Evolutionary conservation across 2,888 invertebrate species (phyloP).

Genomic region (Gisinianus flammeolus): DNA sequence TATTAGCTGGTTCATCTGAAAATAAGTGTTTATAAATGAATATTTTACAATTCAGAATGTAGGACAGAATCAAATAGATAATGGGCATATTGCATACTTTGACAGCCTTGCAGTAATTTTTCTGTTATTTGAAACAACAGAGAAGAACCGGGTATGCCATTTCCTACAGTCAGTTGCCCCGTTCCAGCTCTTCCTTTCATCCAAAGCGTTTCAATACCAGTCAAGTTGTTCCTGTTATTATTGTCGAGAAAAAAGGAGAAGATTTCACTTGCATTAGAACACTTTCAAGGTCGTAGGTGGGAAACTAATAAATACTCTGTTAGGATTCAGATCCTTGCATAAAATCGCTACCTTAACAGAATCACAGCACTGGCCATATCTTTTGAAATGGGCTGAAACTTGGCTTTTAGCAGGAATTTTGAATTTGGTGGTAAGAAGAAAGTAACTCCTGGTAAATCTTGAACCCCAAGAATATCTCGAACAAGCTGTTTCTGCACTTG

Average conservation of each 20-base stretch:
- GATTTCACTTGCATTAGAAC: too few species aligned
- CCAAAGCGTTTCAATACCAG: conserved; percentile 83
- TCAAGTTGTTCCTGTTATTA: conserved; percentile 83
- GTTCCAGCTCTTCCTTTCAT: conserved; percentile 83
- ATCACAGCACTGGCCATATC: conserved; percentile 56
- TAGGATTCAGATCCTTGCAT: too few species aligned
- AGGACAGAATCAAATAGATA: too few species aligned
- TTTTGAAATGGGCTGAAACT: conserved; percentile 55
- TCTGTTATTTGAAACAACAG: conserved; percentile 82
- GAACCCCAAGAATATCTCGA: conserved; percentile 50
- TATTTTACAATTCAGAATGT: not conserved
- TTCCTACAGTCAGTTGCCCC: conserved; percentile 87
- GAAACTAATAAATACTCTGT: not conserved
- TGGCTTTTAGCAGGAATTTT: conserved; percentile 60
- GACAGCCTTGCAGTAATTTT: conserved; percentile 69
- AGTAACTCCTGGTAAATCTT: conserved; percentile 65
- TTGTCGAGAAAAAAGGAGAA: conserved; percentile 37
- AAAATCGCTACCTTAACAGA: conserved; percentile 24
- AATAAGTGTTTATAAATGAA: conserved; percentile 16
- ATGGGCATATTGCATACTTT: conserved; percentile 65
- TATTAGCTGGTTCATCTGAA: conserved; percentile 61
- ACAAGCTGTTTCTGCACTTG: conserved; percentile 53
- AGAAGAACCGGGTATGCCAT: conserved; percentile 78
- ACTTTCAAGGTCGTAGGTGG: not conserved
- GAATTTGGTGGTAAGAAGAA: conserved; percentile 69